phyloP scores from a whole-genome alignment of 2,113 vertebrate genomes.

The Rousettus leschenaultii region DNA sequence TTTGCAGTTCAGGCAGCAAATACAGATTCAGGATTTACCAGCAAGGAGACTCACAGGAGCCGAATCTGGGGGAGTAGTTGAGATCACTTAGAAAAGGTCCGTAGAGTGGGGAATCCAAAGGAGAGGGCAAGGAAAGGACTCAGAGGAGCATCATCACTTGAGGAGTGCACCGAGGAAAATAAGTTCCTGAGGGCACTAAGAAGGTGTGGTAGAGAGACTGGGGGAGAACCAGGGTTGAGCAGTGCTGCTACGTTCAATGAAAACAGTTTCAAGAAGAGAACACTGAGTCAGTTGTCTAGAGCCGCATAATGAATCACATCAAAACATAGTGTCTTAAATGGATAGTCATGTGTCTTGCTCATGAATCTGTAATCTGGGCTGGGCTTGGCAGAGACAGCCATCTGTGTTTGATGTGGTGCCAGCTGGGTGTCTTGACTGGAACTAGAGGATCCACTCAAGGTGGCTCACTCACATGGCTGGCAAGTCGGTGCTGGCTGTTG shows the following conservation, averaged over 20 bases:
- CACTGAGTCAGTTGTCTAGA: not conserved
- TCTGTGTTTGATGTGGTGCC: not conserved
- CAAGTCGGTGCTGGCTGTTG: not conserved
- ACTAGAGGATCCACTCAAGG: not conserved
- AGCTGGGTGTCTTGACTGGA: not conserved
- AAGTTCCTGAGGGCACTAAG: not conserved
- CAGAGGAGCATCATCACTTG: fast-evolving
- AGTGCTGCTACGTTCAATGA: not conserved
- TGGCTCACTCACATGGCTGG: not conserved
- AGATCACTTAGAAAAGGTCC: not conserved
- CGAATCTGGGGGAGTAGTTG: not conserved
- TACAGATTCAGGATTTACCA: not conserved
- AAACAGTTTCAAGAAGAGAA: not conserved
- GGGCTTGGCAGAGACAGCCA: not conserved
- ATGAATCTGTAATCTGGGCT: not conserved
- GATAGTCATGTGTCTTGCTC: not conserved
- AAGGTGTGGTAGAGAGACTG: not conserved
- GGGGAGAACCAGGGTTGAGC: not conserved
- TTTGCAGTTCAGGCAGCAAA: not conserved
- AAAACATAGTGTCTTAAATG: not conserved
- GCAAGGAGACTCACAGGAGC: not conserved
- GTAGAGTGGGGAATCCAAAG: not conserved
- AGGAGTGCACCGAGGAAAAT: not conserved
- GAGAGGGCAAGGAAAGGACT: not conserved
- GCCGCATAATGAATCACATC: not conserved